Conservation (phyloP, 2,113 vertebrate species). For the Notiomystis cincta region DNA sequence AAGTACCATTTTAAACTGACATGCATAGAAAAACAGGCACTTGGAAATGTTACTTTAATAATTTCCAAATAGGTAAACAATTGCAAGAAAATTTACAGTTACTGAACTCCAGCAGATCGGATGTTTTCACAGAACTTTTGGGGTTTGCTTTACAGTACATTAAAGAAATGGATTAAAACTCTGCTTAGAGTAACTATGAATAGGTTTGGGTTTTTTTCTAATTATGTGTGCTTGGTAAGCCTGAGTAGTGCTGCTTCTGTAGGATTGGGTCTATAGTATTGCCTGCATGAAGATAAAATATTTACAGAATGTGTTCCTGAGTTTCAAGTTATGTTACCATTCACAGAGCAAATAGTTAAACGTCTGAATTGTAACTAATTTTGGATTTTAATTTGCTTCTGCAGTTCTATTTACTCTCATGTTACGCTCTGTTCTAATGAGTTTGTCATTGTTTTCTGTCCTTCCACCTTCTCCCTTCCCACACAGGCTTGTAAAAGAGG, state of each 20-base stretch:
- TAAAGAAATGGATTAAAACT: too few relatives aligned
- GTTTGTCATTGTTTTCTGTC: not conserved
- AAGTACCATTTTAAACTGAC: not conserved
- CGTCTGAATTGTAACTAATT: not conserved
- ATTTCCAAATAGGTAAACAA: not conserved
- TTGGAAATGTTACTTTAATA: not conserved
- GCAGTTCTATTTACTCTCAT: not conserved
- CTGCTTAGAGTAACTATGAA: too few relatives aligned
- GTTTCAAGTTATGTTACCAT: not conserved
- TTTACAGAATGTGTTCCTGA: not conserved
- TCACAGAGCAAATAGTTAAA: not conserved
- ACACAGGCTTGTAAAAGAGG: constrained; percentile 92
- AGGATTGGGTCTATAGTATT: not conserved
- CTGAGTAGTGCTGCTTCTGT: not conserved
- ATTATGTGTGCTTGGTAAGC: not conserved
- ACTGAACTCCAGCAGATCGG: not conserved
- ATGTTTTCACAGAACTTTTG: not conserved
- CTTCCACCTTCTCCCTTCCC: not conserved
- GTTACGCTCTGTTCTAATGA: accelerated
- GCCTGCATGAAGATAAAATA: not conserved
- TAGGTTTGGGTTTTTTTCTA: too few relatives aligned
- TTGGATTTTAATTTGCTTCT: not conserved
- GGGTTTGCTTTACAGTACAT: not conserved
- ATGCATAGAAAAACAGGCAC: not conserved
- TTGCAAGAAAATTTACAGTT: not conserved